phyloP scores from a whole-genome alignment of 2,888 invertebrate genomes.

The Parasteatoda lunata region DNA sequence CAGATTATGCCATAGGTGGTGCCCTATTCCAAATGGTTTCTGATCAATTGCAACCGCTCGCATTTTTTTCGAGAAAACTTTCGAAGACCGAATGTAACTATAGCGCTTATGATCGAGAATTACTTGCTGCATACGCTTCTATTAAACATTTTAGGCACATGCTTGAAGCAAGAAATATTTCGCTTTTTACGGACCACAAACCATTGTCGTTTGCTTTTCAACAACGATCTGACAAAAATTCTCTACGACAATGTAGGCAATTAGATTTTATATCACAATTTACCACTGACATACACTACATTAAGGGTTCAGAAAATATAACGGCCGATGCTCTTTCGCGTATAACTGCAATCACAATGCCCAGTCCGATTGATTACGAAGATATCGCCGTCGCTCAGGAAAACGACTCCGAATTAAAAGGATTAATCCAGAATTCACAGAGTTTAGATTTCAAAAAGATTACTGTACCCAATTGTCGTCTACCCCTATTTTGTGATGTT shows the following conservation, averaged over 20 bases:
- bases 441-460: too few relatives aligned
- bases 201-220: constrained; percentile 69
- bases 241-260: not conserved
- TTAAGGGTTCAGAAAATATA: constrained; percentile 31
- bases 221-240: not conserved
- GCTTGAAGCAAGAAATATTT: constrained; percentile 33
- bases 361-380: not conserved
- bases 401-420: too few relatives aligned
- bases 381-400: too few relatives aligned
- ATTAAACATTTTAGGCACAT: constrained; percentile 64
- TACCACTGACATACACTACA: constrained; percentile 39
- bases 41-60: constrained; percentile 53
- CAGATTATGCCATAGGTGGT: constrained; percentile 2
- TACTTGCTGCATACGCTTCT: constrained; percentile 70
- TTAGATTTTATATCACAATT: constrained; percentile 43
- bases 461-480: too few relatives aligned
- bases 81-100: not conserved
- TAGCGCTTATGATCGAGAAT: constrained; percentile 69
- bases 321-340: constrained; percentile 41
- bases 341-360: not conserved
- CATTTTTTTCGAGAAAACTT: constrained; percentile 22
- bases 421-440: too few relatives aligned
- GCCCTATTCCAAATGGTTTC: constrained; percentile 70
- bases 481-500: too few relatives aligned
- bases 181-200: constrained; percentile 41